A percentile compares a stretch with the other conserved stretches of the same genome.
These are phyloP conservation scores for Drosophila kambysellisi DNA, from an alignment of 2,888 invertebrate genomes.

Conservation along the genomic window DNA sequence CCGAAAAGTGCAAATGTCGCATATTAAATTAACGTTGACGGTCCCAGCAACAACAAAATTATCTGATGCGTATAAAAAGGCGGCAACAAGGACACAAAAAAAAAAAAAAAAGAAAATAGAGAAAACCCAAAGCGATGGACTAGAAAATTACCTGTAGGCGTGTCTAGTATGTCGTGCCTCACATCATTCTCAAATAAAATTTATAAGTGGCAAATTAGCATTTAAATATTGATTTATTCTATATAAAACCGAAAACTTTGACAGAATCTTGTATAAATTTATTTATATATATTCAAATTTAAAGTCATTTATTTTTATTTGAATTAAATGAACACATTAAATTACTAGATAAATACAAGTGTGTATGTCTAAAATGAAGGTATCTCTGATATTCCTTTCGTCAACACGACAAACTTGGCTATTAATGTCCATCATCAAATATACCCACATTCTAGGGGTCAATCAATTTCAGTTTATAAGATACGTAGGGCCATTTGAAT, in stretches of 20 bases:
- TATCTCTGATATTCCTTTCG: background rate
- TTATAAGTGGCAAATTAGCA: background rate
- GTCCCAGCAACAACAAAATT: slow-evolving; percentile 35
- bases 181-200: background rate
- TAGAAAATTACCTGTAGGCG: slow-evolving; percentile 10
- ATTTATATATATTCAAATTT: background rate
- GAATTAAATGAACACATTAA: background rate
- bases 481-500: background rate
- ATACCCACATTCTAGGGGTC: no score
- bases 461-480: background rate
- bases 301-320: background rate
- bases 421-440: background rate
- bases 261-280: background rate
- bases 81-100: slow-evolving; percentile 6
- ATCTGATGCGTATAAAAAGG: slow-evolving; percentile 57
- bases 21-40: slow-evolving; percentile 75
- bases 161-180: background rate
- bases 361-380: no score
- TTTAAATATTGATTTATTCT: background rate
- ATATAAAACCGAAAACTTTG: background rate
- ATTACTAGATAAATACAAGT: rapidly evolving
- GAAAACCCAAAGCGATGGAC: background rate
- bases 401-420: background rate
- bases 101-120: slow-evolving; percentile 22
- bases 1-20: slow-evolving; percentile 79